A percentile compares a stretch with the other conserved stretches of the same genome.
Conservation (phyloP, 92 coral and sea anemone genomes). For the Muricea muricata region DNA sequence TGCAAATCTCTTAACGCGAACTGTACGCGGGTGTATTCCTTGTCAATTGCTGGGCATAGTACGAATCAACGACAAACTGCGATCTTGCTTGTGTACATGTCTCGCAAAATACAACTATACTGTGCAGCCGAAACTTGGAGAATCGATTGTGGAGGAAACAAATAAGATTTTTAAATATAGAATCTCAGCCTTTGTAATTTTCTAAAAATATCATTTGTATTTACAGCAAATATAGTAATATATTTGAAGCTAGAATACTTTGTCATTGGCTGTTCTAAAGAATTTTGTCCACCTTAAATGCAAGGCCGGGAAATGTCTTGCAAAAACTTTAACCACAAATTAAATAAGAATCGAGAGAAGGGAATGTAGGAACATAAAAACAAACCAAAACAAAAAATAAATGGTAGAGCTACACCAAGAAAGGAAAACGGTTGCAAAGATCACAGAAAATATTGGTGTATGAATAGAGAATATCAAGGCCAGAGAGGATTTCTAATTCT, state of each 20-base stretch:
- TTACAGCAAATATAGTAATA: slow-evolving; percentile 3
- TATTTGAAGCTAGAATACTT: not conserved
- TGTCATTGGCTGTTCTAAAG: not conserved
- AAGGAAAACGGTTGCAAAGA: not conserved
- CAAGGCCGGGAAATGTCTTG: not conserved
- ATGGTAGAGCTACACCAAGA: too few species aligned
- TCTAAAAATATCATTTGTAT: slow-evolving; percentile 4
- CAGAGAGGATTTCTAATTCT: too few species aligned
- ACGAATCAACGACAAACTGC: too few species aligned
- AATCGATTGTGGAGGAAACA: too few species aligned
- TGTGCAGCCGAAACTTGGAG: too few species aligned
- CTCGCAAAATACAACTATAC: too few species aligned
- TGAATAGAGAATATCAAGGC: too few species aligned
- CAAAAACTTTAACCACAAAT: not conserved
- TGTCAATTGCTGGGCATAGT: too few species aligned
- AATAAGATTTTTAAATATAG: not conserved
- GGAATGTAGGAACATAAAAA: not conserved
- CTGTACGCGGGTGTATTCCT: too few species aligned
- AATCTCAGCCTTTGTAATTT: not conserved
- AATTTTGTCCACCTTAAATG: not conserved
- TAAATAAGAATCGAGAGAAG: not conserved
- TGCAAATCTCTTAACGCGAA: too few species aligned
- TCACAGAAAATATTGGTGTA: not conserved
- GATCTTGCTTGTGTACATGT: too few species aligned
- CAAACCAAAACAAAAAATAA: not conserved